Base-by-base conservation (phyloP, 2,888 invertebrate genomes). In the Conistra vaccinii region DNA sequence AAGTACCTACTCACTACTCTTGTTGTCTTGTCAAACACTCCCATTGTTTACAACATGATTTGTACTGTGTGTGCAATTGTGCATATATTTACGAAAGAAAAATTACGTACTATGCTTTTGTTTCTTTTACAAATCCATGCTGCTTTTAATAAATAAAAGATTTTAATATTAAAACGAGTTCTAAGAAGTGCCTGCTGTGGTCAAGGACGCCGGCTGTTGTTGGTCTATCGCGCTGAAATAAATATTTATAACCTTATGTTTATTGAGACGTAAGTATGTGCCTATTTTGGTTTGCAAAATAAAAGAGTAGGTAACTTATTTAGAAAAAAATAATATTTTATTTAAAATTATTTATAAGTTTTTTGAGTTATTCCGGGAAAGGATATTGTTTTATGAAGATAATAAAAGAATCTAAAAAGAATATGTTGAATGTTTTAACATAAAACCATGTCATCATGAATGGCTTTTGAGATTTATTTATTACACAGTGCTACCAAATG, bases 201-300 rank as follows among this genome's bases (percentile, higher is more conserved):
- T 42, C 76, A 78, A 70, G 79, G 78, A 45, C 61, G 20, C 23
- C n/a, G 17, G 39, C 61, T 57, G 6, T n/a, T 26, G 48, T 45
- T 23, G 6, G 4, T 20, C 9, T 71, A 53, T 65, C 23, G 26
- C 17, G 57, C 23, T 20, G 26, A 63, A 63, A 45, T 71, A 58
- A 76, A 77, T 79, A 77, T 78, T 57, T 70, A 63, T 58, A 51
- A 58, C n/a, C 42, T 62, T 10, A 26, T 57, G 29, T 63, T 10
- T 35, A 70, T 51, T 63, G 17, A 32, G 29, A 26, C 61, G n/a
- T n/a, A n/a, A n/a, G n/a, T n/a, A n/a, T 1, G 0, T 39, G 1
- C 23, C 1, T 14, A 48, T 48, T 48, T 62, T n/a, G 61, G 35
- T 55, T 78, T 55, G 14, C 29, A 55, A 61, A 60, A 55, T 53